Evolutionary conservation across 2,888 invertebrate species (phyloP).

Genomic region (Cynaeus angustus): DNA sequence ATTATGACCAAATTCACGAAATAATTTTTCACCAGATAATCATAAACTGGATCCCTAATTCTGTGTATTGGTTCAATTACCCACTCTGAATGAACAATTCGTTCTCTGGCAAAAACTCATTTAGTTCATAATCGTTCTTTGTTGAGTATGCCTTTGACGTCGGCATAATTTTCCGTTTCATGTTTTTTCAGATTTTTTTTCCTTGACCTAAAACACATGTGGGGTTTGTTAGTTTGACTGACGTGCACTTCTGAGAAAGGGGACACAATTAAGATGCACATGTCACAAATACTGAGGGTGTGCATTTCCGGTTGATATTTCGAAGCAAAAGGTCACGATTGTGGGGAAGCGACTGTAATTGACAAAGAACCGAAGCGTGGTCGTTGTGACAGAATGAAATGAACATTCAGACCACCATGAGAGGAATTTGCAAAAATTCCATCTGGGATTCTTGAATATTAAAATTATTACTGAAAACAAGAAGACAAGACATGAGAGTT

Average conservation of each 20-base stretch:
- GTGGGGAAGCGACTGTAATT: constrained; percentile 7
- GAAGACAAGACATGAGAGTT: constrained; percentile 3
- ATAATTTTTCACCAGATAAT: constrained; percentile 22
- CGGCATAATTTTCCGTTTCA: constrained; percentile 26
- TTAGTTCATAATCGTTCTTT: constrained; percentile 35
- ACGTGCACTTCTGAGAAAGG: constrained; percentile 40
- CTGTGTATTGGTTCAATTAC: constrained; percentile 24
- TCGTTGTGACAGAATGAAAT: constrained; percentile 8
- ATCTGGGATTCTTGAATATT: constrained; percentile 21
- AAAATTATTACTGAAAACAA: constrained; percentile 27
- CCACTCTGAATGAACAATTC: constrained; percentile 6
- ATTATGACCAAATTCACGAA: constrained; percentile 10
- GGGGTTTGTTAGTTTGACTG: constrained; percentile 44
- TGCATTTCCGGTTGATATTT: constrained; percentile 42
- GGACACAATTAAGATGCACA: constrained; percentile 45
- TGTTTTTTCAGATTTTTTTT: constrained; percentile 13
- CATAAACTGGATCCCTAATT: constrained; percentile 12
- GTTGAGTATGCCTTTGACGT: constrained; percentile 22
- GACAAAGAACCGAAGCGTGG: constrained; percentile 23
- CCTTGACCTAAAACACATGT: constrained; percentile 27
- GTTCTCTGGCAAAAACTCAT: constrained; percentile 18
- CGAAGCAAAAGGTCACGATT: constrained; percentile 32
- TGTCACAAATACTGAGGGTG: constrained; percentile 31
- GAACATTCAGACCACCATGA: constrained; percentile 24
- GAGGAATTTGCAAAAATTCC: constrained; percentile 22